Percentiles rank a stretch among this genome's conserved stretches.
Evolutionary conservation across 2,113 vertebrate species (phyloP).

Genomic region (Malurus melanocephalus): DNA sequence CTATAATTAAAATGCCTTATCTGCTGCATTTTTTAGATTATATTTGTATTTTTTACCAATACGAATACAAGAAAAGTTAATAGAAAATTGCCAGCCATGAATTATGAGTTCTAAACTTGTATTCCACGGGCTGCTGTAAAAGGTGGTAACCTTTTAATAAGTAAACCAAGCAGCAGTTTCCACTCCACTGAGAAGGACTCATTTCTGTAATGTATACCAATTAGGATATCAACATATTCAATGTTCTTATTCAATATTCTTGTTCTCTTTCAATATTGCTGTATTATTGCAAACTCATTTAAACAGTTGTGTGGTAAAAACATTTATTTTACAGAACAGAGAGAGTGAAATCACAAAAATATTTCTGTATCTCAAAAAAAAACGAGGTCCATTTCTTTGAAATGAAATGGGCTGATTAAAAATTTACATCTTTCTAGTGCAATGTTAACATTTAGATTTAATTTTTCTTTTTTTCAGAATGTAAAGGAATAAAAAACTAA

Average conservation of each 20-base stretch:
- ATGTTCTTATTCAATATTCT: background rate
- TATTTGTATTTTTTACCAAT: background rate
- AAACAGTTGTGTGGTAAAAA: background rate
- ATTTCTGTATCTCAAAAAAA: background rate
- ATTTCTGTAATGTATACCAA: background rate
- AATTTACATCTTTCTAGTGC: background rate
- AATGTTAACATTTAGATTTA: background rate
- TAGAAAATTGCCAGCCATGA: background rate
- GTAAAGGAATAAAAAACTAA: background rate
- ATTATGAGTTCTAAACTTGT: background rate
- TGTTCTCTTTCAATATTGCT: background rate
- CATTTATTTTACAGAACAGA: background rate
- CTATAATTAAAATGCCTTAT: background rate
- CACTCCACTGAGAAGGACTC: background rate
- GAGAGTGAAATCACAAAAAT: background rate
- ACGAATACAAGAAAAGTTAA: background rate
- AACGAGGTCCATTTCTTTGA: background rate
- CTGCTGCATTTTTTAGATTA: background rate
- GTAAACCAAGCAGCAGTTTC: background rate
- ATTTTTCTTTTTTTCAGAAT: background rate
- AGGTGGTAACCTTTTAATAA: background rate
- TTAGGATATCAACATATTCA: background rate
- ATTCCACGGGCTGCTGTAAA: background rate
- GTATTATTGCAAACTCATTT: background rate
- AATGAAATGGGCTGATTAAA: background rate